phyloP scores from a whole-genome alignment of 2,888 invertebrate species.

The Arctia plantaginis region DNA sequence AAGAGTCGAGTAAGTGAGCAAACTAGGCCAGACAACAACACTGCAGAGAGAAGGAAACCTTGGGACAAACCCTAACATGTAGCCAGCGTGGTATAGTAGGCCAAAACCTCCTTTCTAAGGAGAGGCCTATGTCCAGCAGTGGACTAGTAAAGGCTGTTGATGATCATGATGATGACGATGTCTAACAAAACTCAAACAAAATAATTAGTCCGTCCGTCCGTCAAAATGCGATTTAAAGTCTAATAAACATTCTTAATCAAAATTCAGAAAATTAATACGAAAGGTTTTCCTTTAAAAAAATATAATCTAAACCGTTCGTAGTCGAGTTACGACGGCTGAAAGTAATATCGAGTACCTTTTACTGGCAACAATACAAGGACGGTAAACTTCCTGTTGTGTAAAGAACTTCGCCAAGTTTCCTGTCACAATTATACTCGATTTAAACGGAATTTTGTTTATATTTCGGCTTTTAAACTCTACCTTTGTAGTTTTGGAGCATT shows the following conservation, averaged over 20 bases:
- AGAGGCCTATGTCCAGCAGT: too few relatives aligned
- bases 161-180: too few relatives aligned
- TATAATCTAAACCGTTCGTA: not conserved
- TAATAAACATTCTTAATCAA: not conserved
- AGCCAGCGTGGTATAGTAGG: too few relatives aligned
- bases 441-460: not conserved
- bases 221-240: not conserved
- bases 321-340: constrained; percentile 1
- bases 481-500: not conserved
- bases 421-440: not conserved
- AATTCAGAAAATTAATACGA: not conserved
- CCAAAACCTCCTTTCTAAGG: too few relatives aligned
- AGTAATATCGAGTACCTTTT: constrained; percentile 16
- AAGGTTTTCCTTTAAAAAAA: not conserved
- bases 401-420: constrained; percentile 7
- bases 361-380: constrained; percentile 9
- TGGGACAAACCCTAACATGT: too few relatives aligned
- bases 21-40: too few relatives aligned
- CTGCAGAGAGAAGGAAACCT: too few relatives aligned
- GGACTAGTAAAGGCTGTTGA: too few relatives aligned
- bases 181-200: too few relatives aligned
- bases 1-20: too few relatives aligned
- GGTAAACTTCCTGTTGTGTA: constrained; percentile 14
- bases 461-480: not conserved
- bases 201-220: not conserved